Evolutionary conservation across 2,888 invertebrate genomes (phyloP).

Genomic region (Oasisia sp.): DNA sequence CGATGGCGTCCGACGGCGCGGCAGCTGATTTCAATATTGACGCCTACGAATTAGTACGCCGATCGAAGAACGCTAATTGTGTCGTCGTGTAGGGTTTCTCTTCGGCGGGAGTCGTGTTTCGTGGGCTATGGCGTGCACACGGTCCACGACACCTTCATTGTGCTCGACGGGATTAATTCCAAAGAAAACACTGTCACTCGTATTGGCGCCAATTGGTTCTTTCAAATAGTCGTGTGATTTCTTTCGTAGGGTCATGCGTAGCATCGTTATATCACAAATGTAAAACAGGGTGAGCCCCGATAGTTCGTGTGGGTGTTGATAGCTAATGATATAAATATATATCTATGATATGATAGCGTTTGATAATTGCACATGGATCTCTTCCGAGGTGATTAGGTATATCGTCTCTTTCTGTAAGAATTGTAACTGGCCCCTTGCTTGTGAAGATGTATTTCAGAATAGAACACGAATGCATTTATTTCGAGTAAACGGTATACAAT

Average conservation of each 20-base stretch:
- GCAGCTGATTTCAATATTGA: conserved; percentile 17
- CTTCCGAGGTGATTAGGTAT: too few species aligned
- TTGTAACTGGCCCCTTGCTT: too few species aligned
- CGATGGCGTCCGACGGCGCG: neutral
- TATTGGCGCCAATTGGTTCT: neutral
- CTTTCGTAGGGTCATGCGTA: neutral
- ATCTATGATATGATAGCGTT: too few species aligned
- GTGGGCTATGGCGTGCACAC: neutral
- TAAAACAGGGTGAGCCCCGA: too few species aligned
- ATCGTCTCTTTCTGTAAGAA: too few species aligned
- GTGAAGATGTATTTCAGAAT: too few species aligned
- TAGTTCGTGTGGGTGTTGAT: too few species aligned
- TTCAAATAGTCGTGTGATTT: neutral
- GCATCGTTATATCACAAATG: too few species aligned
- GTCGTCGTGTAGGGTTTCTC: neutral
- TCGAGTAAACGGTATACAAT: too few species aligned
- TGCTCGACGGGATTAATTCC: neutral
- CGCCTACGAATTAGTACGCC: neutral
- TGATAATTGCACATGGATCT: too few species aligned
- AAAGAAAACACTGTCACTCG: neutral
- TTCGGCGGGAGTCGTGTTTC: neutral
- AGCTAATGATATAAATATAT: too few species aligned
- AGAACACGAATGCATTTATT: too few species aligned
- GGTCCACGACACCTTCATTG: neutral
- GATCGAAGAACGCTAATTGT: neutral